phyloP scores from a whole-genome alignment of 2,888 invertebrate genomes.

The Labia minor region DNA sequence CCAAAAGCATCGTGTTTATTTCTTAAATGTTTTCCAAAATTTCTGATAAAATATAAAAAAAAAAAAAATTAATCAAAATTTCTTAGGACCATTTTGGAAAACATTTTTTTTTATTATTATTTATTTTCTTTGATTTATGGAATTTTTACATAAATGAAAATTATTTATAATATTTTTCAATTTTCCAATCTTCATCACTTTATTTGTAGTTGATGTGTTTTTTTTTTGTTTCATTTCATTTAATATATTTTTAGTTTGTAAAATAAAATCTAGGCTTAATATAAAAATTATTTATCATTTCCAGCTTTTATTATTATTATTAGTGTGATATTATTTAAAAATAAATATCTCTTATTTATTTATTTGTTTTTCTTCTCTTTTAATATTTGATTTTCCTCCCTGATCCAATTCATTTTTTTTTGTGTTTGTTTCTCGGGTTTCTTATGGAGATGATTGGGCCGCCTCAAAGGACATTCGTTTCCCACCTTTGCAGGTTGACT shows the following conservation, averaged over 20 bases:
- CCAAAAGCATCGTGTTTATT: conserved; percentile 14
- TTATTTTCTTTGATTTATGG: neutral
- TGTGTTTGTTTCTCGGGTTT: conserved; percentile 4
- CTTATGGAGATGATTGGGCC: neutral
- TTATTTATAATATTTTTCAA: neutral
- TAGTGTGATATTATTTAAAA: neutral
- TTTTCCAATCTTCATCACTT: too few species aligned
- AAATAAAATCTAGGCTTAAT: neutral
- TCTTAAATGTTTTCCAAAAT: conserved; percentile 3
- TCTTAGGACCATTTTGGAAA: too few species aligned
- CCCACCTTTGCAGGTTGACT: conserved; percentile 13
- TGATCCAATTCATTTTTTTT: neutral
- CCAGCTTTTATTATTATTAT: neutral
- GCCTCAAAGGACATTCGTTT: conserved; percentile 13
- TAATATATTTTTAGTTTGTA: neutral
- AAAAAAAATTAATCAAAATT: too few species aligned
- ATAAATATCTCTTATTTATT: conserved; percentile 8
- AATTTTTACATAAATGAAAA: neutral
- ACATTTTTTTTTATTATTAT: conserved; percentile 8
- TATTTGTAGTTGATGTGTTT: too few species aligned
- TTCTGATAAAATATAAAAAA: too few species aligned
- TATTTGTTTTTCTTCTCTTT: neutral
- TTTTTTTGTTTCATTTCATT: neutral
- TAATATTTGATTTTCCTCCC: neutral
- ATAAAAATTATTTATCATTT: conserved; percentile 8